Evolutionary conservation across 2,888 invertebrate genomes (phyloP).

Genomic region (Ganaspis brasiliensis): DNA sequence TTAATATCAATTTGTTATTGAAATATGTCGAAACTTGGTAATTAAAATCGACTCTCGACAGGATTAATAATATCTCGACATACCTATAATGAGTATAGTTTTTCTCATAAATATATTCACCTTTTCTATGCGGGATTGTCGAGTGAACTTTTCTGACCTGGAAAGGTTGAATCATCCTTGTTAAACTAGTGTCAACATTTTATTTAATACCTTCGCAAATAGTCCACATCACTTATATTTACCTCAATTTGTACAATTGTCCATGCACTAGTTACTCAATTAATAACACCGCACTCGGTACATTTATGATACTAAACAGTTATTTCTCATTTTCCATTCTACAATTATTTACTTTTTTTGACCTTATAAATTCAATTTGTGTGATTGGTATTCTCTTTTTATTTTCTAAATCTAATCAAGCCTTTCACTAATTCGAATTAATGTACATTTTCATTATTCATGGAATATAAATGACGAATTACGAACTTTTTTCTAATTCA

Average conservation of each 20-base stretch:
- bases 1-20: neutral
- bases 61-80: no score
- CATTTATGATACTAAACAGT: neutral
- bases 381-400: no score
- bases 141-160: neutral
- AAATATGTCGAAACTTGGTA: neutral
- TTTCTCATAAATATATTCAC: neutral
- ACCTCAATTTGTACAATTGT: neutral
- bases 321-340: neutral
- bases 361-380: no score
- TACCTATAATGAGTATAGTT: no score
- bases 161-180: neutral
- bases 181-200: slow-evolving; percentile 4
- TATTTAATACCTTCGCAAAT: slow-evolving; percentile 1
- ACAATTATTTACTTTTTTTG: no score
- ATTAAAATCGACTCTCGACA: no score
- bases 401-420: no score
- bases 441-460: no score
- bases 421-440: no score
- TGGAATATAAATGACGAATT: no score
- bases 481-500: no score
- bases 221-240: neutral
- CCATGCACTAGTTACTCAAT: slow-evolving; percentile 7
- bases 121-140: neutral
- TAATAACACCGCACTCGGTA: neutral